Conservation (phyloP, 2,113 vertebrate genomes). For the Cisticola juncidis region DNA sequence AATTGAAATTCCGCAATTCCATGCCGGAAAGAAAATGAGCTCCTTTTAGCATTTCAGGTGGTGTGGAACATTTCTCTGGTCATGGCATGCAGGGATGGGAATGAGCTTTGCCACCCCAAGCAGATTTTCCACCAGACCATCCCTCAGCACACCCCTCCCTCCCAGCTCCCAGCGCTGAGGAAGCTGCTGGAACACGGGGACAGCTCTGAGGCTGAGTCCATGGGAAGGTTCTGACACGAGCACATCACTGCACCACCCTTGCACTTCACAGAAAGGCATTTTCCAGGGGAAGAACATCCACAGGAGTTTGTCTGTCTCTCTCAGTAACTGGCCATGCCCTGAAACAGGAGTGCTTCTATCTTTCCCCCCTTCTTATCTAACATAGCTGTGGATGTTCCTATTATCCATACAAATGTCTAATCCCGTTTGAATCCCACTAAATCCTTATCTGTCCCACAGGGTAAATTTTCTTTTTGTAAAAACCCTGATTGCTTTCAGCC, state of each 20-base stretch:
- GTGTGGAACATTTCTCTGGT: background rate
- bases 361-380: constrained; percentile 31
- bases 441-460: constrained; percentile 38
- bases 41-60: background rate
- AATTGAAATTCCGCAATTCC: background rate
- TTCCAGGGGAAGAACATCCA: background rate
- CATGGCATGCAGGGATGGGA: background rate
- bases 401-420: constrained; percentile 57
- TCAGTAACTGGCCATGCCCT: constrained; percentile 2
- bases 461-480: constrained; percentile 43
- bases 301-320: background rate
- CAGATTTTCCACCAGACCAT: background rate
- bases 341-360: background rate
- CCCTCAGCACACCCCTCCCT: background rate
- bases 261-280: background rate
- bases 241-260: background rate
- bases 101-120: background rate
- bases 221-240: background rate
- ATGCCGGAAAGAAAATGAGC: background rate
- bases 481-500: background rate
- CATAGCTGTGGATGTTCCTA: constrained; percentile 19
- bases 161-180: background rate
- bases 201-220: background rate
- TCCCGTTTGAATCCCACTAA: constrained; percentile 42
- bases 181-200: background rate